Evolutionary conservation across 2,113 vertebrate genomes (phyloP).

Genomic region (Pimephales promelas): DNA sequence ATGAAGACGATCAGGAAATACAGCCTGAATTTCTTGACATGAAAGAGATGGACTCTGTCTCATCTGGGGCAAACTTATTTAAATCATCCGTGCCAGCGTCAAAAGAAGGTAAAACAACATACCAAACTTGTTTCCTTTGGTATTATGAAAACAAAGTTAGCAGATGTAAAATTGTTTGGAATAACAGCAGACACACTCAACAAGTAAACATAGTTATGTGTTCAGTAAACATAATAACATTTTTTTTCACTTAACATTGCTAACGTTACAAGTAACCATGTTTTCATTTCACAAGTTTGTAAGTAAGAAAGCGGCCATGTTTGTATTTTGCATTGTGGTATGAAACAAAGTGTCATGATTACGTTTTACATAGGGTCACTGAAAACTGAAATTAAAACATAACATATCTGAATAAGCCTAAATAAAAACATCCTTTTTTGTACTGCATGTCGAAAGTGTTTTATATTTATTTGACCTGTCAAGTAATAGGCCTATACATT

Average conservation of each 20-base stretch:
- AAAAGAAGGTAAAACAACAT: slow-evolving; percentile 46
- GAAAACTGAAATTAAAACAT: no score
- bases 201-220: background rate
- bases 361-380: no score
- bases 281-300: background rate
- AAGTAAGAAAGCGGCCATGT: background rate
- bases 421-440: no score
- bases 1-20: slow-evolving; percentile 53
- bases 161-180: background rate
- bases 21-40: slow-evolving; percentile 60
- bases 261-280: background rate
- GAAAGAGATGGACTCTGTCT: slow-evolving; percentile 52
- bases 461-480: no score
- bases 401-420: no score
- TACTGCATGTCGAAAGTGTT: no score
- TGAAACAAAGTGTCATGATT: background rate
- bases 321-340: background rate
- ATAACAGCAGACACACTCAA: background rate
- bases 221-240: background rate
- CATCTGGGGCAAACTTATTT: slow-evolving; percentile 44
- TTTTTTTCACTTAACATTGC: background rate
- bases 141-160: background rate
- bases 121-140: background rate
- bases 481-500: no score
- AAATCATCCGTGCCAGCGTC: slow-evolving; percentile 2